A percentile compares a stretch with the other conserved stretches of the same genome.
These are phyloP conservation scores for Zaprionus kolodkinae DNA, from an alignment of 1,140 invertebrate genomes.

Conservation along the genomic window DNA sequence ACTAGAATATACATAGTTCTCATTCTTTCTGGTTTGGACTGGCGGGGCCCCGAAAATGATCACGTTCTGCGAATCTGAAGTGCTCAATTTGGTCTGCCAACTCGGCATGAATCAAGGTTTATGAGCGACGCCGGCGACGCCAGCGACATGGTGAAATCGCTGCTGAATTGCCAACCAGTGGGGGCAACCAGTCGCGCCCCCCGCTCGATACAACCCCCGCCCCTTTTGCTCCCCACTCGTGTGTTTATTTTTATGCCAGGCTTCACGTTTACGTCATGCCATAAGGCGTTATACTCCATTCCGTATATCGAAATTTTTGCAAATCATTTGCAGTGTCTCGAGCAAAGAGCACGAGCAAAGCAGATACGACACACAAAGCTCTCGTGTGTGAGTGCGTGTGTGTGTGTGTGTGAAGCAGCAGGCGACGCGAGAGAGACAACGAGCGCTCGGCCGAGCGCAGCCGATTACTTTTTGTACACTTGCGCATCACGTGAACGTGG, in stretches of 20 bases:
- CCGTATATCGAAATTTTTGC: conserved; percentile 64
- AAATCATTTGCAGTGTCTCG: conserved; percentile 59
- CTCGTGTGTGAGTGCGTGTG: conserved; percentile 13
- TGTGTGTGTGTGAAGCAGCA: no score
- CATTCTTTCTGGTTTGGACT: no score
- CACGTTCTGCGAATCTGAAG: conserved; percentile 39
- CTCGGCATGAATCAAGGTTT: conserved; percentile 67
- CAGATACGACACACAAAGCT: conserved; percentile 28
- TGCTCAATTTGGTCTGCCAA: conserved; percentile 65
- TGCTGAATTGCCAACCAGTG: conserved; percentile 13
- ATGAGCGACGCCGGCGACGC: conserved; percentile 18
- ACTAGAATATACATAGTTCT: neutral
- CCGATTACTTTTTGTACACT: conserved; percentile 59
- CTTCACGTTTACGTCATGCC: conserved; percentile 53
- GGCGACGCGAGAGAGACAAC: neutral
- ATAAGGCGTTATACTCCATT: conserved; percentile 33
- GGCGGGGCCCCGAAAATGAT: conserved; percentile 35
- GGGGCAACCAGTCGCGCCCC: neutral
- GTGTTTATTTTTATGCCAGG: conserved; percentile 29
- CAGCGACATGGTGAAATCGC: conserved; percentile 65
- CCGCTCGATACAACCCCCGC: neutral
- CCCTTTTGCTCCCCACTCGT: neutral
- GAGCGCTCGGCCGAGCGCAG: conserved; percentile 26
- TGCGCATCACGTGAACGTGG: conserved; percentile 77
- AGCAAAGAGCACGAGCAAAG: conserved; percentile 21